These are phyloP conservation scores for Pandemis corylana DNA, from an alignment of 2,888 invertebrate species.

Conservation along the genomic window DNA sequence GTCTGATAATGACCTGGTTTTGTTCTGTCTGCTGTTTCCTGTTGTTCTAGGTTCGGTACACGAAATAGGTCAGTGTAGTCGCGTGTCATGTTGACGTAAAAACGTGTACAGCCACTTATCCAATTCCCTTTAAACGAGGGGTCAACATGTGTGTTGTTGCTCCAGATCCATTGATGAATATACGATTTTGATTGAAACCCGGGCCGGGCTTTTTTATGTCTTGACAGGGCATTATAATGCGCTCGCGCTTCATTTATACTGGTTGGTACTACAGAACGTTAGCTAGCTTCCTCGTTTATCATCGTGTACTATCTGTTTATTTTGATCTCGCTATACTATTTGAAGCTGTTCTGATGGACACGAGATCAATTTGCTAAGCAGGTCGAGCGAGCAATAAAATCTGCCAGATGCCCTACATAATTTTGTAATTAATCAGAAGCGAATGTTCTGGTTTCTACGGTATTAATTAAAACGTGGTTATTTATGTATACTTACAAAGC, in stretches of 20 bases:
- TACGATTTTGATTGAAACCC: constrained; percentile 40
- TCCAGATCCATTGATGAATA: constrained; percentile 38
- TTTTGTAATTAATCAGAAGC: constrained; percentile 60
- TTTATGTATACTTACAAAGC: neutral
- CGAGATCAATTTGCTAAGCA: constrained; percentile 54
- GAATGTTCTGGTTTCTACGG: constrained; percentile 49
- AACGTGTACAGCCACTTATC: constrained; percentile 43
- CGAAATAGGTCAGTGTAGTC: constrained; percentile 52
- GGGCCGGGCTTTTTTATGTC: constrained; percentile 28
- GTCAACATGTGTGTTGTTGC: constrained; percentile 42
- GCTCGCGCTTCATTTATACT: constrained; percentile 22
- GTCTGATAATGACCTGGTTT: constrained; percentile 24
- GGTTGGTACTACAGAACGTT: neutral
- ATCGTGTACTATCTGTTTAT: constrained; percentile 18
- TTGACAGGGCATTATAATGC: constrained; percentile 22
- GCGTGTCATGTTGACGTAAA: constrained; percentile 42
- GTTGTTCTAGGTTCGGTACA: constrained; percentile 53
- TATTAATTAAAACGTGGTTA: constrained; percentile 21
- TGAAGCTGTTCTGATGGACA: constrained; percentile 39
- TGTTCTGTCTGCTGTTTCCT: constrained; percentile 46
- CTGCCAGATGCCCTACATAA: constrained; percentile 58
- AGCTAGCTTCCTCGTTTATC: neutral
- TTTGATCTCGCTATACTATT: constrained; percentile 28
- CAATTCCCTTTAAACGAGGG: constrained; percentile 45
- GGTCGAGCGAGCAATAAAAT: constrained; percentile 52